phyloP scores from a whole-genome alignment of 2,888 invertebrate species.

The Onchidella celtica region DNA sequence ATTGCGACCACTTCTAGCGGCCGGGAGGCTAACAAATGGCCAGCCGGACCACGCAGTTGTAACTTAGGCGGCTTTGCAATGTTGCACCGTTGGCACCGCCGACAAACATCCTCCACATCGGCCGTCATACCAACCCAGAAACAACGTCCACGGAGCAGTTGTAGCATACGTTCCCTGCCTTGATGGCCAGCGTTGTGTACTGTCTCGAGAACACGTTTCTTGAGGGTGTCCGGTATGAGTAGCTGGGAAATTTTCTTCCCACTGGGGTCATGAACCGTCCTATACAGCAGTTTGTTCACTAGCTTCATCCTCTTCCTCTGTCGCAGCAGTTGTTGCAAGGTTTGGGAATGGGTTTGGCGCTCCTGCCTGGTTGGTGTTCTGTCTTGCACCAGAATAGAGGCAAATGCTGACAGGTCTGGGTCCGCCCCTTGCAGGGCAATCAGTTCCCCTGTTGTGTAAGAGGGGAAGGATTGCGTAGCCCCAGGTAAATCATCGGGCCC shows the following conservation, averaged over 20 bases:
- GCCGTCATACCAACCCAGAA: conserved; percentile 56
- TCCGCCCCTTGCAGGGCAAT: not conserved
- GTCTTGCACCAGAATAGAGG: not conserved
- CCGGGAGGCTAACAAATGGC: conserved; percentile 46
- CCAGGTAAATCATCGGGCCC: too few species aligned
- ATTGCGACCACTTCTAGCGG: conserved; percentile 58
- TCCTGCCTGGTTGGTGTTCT: not conserved
- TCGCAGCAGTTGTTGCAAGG: not conserved
- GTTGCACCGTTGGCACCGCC: conserved; percentile 55
- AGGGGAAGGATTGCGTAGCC: not conserved
- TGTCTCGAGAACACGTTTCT: conserved; percentile 5
- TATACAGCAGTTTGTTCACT: not conserved
- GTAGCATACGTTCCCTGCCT: conserved; percentile 52
- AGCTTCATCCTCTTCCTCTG: not conserved
- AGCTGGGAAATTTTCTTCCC: not conserved
- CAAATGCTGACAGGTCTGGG: not conserved
- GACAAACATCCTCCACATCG: conserved; percentile 50
- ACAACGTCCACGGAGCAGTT: conserved; percentile 48
- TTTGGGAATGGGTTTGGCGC: not conserved
- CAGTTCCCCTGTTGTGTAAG: not conserved
- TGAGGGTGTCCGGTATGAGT: not conserved
- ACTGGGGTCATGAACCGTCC: not conserved
- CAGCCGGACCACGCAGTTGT: conserved; percentile 35
- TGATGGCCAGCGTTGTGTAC: conserved; percentile 56
- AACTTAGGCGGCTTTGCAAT: conserved; percentile 43